phyloP scores from a whole-genome alignment of 2,797 vertebrate genomes.

The Acrocephalus scirpaceus region DNA sequence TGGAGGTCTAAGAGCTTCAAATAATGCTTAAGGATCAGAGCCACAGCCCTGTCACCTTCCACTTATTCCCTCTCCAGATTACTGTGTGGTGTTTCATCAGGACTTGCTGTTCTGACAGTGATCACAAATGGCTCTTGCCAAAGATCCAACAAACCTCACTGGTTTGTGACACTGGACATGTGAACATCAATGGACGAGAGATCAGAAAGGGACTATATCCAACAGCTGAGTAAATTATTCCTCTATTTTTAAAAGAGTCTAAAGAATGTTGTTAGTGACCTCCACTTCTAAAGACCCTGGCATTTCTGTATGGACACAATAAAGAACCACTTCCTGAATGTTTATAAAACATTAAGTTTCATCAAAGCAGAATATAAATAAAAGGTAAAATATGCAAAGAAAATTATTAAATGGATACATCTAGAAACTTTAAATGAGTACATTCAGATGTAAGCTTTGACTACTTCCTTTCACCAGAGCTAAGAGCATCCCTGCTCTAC shows the following conservation, averaged over 20 bases:
- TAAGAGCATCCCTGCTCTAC: neutral
- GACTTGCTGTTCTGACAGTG: neutral
- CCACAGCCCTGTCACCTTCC: neutral
- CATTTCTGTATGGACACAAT: neutral
- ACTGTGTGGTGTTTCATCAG: neutral
- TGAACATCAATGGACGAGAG: neutral
- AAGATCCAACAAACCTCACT: neutral
- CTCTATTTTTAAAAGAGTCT: neutral
- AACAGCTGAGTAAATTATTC: neutral
- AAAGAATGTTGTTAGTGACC: neutral
- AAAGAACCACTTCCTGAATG: neutral
- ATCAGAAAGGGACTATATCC: neutral
- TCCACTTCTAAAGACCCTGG: neutral
- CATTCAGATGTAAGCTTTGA: neutral
- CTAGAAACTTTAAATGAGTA: neutral
- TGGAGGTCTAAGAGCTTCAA: neutral
- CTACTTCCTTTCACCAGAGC: neutral
- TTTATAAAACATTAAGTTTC: neutral
- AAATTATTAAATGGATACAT: neutral
- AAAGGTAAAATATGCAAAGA: neutral
- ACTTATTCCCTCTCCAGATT: neutral
- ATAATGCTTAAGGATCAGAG: neutral
- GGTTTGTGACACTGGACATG: neutral
- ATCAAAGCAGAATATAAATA: neutral
- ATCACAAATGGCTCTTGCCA: neutral